A percentile compares a stretch with the other conserved stretches of the same genome.
phyloP scores from a whole-genome alignment of 2,797 vertebrate genomes.

The Dallia pectoralis region DNA sequence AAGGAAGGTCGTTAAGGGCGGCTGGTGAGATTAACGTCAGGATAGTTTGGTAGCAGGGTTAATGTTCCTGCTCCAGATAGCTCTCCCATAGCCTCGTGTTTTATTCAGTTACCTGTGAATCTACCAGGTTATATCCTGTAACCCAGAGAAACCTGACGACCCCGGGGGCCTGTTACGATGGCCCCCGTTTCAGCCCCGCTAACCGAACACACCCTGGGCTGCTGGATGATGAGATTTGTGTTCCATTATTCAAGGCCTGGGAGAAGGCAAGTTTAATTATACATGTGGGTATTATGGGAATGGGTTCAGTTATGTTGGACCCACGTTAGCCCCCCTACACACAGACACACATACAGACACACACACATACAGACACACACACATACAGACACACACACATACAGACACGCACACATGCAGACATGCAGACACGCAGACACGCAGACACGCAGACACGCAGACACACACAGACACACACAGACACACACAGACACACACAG shows the following conservation, averaged over 20 bases:
- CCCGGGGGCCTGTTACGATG: constrained; percentile 47
- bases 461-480: constrained; percentile 23
- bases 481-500: constrained; percentile 14
- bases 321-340: no score
- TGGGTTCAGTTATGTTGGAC: background rate
- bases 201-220: constrained; percentile 36
- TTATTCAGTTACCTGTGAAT: constrained; percentile 87
- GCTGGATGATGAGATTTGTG: constrained; percentile 69
- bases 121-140: constrained; percentile 50
- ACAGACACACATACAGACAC: background rate
- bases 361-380: constrained; percentile 12
- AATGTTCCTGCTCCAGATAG: constrained; percentile 52
- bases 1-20: background rate
- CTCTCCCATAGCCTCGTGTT: constrained; percentile 79
- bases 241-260: constrained; percentile 75
- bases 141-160: constrained; percentile 36
- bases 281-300: constrained; percentile 58
- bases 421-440: constrained; percentile 19
- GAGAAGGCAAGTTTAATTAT: constrained; percentile 65
- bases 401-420: background rate
- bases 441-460: background rate
- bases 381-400: constrained; percentile 23
- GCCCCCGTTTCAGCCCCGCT: constrained; percentile 30
- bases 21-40: background rate
- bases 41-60: constrained; percentile 38